Conservation (phyloP, 2,797 vertebrate species). For the Urosaurus nigricauda region DNA sequence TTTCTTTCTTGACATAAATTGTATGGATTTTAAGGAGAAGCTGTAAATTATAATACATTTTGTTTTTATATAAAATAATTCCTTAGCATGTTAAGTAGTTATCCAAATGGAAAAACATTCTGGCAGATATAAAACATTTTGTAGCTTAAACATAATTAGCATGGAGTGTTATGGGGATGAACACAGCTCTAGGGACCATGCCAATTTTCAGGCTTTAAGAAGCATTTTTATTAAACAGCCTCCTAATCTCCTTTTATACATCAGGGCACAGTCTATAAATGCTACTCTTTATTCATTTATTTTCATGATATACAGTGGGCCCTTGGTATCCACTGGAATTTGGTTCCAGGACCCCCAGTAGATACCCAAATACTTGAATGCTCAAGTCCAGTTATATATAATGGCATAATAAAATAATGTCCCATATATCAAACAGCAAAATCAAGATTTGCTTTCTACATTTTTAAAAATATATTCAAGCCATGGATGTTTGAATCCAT, state of each 20-base stretch:
- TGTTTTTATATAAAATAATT: constrained; percentile 29
- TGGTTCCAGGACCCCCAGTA: no score
- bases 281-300: not conserved
- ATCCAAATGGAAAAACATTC: constrained; percentile 13
- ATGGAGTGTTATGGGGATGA: not conserved
- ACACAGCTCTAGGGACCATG: not conserved
- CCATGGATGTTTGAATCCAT: no score
- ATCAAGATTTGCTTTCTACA: no score
- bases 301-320: not conserved
- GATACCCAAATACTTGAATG: no score
- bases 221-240: constrained; percentile 41
- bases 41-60: constrained; percentile 43
- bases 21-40: constrained; percentile 11
- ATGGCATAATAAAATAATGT: no score
- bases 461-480: no score
- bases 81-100: constrained; percentile 34
- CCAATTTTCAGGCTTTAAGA: not conserved
- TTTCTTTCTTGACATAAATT: constrained; percentile 47
- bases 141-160: not conserved
- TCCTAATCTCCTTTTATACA: constrained; percentile 38
- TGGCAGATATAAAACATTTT: constrained; percentile 22
- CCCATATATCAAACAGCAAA: no score
- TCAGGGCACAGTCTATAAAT: not conserved
- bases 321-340: no score
- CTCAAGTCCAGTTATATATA: no score